phyloP scores from a whole-genome alignment of 2,797 vertebrate genomes.

The Rousettus madagascariensis region DNA sequence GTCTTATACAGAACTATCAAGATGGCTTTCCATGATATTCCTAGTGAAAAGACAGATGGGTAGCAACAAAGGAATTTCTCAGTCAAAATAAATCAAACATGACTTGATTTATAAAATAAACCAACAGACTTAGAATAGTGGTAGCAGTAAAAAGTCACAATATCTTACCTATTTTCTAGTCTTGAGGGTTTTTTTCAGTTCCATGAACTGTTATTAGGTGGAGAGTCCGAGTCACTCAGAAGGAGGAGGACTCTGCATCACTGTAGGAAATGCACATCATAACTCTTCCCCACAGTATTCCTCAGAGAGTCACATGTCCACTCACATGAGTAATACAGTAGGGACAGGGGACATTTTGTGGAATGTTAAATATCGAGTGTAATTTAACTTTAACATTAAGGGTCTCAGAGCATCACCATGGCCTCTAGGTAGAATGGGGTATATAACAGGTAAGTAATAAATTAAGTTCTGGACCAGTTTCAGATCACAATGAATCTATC shows the following conservation, averaged over 20 bases:
- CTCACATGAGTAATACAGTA: background rate
- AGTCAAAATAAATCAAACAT: background rate
- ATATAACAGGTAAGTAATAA: fast-evolving
- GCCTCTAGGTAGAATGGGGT: background rate
- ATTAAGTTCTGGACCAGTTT: background rate
- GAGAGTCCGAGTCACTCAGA: background rate
- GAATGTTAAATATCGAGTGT: background rate
- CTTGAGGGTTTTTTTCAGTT: background rate
- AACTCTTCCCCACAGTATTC: background rate
- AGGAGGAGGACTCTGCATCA: fast-evolving
- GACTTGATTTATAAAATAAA: background rate
- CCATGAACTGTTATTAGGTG: background rate
- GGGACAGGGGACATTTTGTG: background rate
- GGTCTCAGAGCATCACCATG: background rate
- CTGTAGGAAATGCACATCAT: background rate
- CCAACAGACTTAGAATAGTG: background rate
- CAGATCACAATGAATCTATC: background rate
- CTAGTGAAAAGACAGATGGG: background rate
- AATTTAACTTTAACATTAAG: background rate
- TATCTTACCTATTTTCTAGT: background rate
- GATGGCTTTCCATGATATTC: background rate
- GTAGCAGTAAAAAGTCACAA: background rate
- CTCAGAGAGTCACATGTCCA: background rate
- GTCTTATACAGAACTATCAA: background rate
- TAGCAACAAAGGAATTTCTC: background rate